A percentile compares a stretch with the other conserved stretches of the same genome.
Conservation (phyloP, 2,888 invertebrate species). For the Leucoptera coffeella region DNA sequence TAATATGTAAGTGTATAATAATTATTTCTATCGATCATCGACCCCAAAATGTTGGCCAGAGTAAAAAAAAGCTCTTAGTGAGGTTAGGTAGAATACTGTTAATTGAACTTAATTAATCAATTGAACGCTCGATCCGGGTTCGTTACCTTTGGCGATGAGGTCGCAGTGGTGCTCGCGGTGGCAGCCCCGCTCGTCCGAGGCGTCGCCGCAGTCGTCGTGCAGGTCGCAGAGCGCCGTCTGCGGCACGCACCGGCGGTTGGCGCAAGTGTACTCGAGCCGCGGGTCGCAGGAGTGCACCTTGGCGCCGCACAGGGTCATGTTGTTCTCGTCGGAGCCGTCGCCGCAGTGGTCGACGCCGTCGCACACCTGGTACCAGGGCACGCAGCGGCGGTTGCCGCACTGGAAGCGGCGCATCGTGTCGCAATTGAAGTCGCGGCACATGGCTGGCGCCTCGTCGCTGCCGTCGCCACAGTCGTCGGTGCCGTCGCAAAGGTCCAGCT, state of each 20-base stretch:
- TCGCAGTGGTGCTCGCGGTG: conserved; percentile 61
- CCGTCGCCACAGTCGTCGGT: conserved; percentile 90
- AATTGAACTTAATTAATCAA: no score
- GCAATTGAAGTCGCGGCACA: conserved; percentile 82
- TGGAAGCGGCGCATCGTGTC: conserved; percentile 80
- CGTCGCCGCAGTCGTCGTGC: conserved; percentile 86
- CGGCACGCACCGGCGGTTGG: conserved; percentile 80
- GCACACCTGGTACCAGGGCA: conserved; percentile 79
- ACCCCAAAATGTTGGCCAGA: no score
- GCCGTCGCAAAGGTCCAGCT: conserved; percentile 88
- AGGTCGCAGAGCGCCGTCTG: conserved; percentile 78
- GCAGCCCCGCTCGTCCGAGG: conserved; percentile 86
- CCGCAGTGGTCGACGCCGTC: conserved; percentile 91
- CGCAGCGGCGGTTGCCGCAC: conserved; percentile 84
- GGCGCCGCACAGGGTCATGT: conserved; percentile 81
- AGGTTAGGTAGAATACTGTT: no score
- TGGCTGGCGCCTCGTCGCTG: conserved; percentile 75
- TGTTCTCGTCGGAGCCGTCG: conserved; percentile 93
- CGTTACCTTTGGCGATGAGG: conserved; percentile 23
- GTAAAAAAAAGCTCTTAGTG: no score
- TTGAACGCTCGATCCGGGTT: background rate
- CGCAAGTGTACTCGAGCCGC: conserved; percentile 78
- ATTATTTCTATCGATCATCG: no score
- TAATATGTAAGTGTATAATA: no score
- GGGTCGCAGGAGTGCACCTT: conserved; percentile 71